Percentiles rank a stretch among this genome's conserved stretches.
Conservation (phyloP, 2,888 invertebrate species). For the Phengaris alcon region DNA sequence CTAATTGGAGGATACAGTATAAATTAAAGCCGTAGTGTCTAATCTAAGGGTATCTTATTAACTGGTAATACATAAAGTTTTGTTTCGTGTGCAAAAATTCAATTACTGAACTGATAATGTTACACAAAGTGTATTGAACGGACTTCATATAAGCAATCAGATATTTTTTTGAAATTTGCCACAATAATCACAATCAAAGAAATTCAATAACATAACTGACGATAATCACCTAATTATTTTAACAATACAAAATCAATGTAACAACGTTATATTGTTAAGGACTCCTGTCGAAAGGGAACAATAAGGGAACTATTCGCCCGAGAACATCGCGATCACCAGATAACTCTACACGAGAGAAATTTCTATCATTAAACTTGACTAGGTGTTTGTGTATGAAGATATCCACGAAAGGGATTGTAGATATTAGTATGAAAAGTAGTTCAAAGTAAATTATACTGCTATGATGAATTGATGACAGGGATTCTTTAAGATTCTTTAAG, state of each 20-base stretch:
- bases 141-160: neutral
- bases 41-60: no score
- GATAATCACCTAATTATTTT: constrained; percentile 7
- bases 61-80: no score
- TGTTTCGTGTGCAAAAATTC: no score
- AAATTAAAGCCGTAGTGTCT: neutral
- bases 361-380: constrained; percentile 35
- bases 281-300: constrained; percentile 39
- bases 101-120: no score
- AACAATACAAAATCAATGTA: constrained; percentile 37
- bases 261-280: constrained; percentile 38
- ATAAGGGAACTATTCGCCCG: constrained; percentile 38
- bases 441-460: no score
- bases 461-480: no score
- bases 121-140: no score
- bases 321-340: constrained; percentile 37
- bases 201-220: neutral
- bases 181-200: neutral
- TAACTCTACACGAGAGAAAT: constrained; percentile 37
- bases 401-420: neutral
- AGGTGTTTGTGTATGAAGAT: constrained; percentile 22
- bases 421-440: no score
- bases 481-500: no score
- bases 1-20: neutral
- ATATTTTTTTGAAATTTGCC: neutral